Percentiles rank a stretch among this genome's conserved stretches.
These are phyloP conservation scores for Rhinogobio ventralis DNA, from an alignment of 2,797 vertebrate species.

Conservation along the genomic window DNA sequence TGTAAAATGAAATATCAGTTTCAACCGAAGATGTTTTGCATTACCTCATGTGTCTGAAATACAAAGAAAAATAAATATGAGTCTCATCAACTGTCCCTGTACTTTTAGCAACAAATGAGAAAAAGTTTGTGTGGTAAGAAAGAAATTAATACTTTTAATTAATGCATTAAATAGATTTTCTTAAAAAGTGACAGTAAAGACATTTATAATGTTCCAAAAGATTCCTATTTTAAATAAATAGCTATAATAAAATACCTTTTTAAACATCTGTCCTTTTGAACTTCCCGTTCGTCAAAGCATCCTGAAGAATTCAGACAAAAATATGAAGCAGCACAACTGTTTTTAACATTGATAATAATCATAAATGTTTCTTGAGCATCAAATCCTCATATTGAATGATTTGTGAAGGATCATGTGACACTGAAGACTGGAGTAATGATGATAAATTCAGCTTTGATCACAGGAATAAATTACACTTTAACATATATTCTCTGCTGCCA, in stretches of 20 bases:
- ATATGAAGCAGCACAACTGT: neutral
- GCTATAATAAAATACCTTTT: neutral
- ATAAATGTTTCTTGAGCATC: neutral
- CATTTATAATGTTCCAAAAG: neutral
- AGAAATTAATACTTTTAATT: neutral
- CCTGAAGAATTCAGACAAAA: neutral
- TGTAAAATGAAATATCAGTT: conserved; percentile 10
- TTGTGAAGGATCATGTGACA: neutral
- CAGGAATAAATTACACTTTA: neutral
- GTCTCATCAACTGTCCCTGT: neutral
- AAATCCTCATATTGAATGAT: neutral
- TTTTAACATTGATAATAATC: neutral
- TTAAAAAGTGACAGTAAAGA: neutral
- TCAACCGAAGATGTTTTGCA: conserved; percentile 12
- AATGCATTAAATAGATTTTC: neutral
- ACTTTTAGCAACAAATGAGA: neutral
- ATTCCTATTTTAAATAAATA: neutral
- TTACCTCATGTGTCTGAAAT: conserved; percentile 15
- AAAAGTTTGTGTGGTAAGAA: neutral
- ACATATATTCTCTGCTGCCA: neutral
- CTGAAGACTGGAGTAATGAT: neutral
- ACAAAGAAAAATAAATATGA: neutral
- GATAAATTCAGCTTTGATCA: neutral
- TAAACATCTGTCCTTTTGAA: neutral
- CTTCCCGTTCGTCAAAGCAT: neutral